A percentile compares a stretch with the other conserved stretches of the same genome.
phyloP scores from a whole-genome alignment of 2,888 invertebrate species.

The Dryobota labecula region DNA sequence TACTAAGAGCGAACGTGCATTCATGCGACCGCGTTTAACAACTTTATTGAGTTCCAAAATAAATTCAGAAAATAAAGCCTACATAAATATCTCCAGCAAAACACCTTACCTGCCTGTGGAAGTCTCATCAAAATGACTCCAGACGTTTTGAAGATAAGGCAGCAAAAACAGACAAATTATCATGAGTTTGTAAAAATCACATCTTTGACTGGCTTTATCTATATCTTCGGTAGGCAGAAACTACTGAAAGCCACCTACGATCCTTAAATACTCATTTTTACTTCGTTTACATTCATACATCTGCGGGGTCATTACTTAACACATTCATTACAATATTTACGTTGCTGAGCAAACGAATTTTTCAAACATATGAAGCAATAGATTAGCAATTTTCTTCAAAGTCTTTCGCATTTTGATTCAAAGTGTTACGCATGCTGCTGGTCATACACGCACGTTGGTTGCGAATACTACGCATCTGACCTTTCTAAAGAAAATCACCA shows the following conservation, averaged over 20 bases:
- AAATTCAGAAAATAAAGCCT: background rate
- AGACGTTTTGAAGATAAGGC: background rate
- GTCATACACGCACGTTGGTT: background rate
- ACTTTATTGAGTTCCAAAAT: background rate
- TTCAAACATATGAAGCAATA: background rate
- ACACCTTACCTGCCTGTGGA: constrained; percentile 3
- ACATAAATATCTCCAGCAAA: background rate
- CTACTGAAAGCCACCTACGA: background rate
- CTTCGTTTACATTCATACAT: background rate
- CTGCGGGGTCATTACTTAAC: background rate
- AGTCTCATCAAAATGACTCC: background rate
- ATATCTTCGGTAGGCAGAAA: background rate
- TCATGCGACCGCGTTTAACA: background rate
- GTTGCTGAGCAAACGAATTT: background rate
- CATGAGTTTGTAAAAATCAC: background rate
- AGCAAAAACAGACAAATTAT: constrained; percentile 19
- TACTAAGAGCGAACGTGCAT: background rate
- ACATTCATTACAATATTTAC: background rate
- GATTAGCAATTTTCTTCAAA: background rate
- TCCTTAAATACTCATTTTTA: background rate
- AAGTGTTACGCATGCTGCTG: background rate
- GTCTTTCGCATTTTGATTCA: background rate
- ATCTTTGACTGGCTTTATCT: background rate
- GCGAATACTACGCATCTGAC: background rate
- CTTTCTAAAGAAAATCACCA: too few relatives aligned